phyloP scores from a whole-genome alignment of 2,888 invertebrate species.

The Melanophora roralis region DNA sequence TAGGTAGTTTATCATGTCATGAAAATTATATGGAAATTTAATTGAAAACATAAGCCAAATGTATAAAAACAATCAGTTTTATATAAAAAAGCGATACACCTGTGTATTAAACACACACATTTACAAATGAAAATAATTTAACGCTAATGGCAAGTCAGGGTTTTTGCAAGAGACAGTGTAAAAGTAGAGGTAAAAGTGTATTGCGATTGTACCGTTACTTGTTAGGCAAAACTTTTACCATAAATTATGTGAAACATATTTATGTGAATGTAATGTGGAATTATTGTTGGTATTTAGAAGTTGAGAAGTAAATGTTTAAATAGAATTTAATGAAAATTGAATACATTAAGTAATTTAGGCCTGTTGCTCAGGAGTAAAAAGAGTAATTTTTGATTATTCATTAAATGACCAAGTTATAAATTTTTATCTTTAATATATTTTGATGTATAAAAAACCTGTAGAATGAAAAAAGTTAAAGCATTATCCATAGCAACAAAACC shows the following conservation, averaged over 20 bases:
- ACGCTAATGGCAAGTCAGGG: neutral
- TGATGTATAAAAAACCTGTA: too few relatives aligned
- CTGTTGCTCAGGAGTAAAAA: too few relatives aligned
- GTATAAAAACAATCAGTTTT: conserved; percentile 62
- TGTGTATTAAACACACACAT: neutral
- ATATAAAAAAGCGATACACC: conserved; percentile 42
- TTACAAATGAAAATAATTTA: conserved; percentile 2
- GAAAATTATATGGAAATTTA: conserved; percentile 75
- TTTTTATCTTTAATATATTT: too few relatives aligned
- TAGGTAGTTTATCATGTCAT: conserved; percentile 74
- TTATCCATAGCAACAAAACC: too few relatives aligned
- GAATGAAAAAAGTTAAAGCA: too few relatives aligned
- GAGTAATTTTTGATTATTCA: too few relatives aligned
- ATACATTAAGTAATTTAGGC: too few relatives aligned
- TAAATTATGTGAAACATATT: conserved; percentile 32
- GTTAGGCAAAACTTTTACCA: conserved; percentile 4
- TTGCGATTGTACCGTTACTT: neutral
- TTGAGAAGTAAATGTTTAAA: too few relatives aligned
- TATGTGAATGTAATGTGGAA: neutral
- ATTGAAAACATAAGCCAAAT: conserved; percentile 75
- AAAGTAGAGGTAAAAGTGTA: too few relatives aligned
- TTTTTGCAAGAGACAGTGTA: neutral
- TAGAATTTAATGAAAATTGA: too few relatives aligned
- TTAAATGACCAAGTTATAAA: too few relatives aligned
- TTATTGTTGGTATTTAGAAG: too few relatives aligned